Percentiles rank a stretch among this genome's conserved stretches.
phyloP scores from a whole-genome alignment of 2,113 vertebrate genomes.

The Xenopus laevis region DNA sequence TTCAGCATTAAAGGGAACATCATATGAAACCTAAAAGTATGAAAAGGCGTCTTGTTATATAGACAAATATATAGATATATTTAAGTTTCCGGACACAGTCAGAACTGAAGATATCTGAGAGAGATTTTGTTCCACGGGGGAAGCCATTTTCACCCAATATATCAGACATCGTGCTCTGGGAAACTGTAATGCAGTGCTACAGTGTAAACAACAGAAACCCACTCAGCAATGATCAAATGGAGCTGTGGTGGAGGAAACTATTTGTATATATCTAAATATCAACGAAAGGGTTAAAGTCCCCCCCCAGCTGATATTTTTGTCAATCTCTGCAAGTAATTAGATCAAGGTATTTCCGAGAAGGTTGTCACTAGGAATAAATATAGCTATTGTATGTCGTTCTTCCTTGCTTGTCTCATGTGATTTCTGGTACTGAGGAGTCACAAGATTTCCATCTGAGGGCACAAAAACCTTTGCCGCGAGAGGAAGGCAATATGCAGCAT shows the following conservation, averaged over 20 bases:
- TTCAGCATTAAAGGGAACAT: no score
- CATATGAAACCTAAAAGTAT: no score
- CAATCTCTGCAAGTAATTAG: slow-evolving; percentile 74
- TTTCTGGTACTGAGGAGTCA: slow-evolving; percentile 80
- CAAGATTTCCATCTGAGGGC: slow-evolving; percentile 82
- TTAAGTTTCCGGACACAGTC: no score
- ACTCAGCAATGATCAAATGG: background rate
- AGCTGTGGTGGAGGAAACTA: no score
- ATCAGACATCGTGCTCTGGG: no score
- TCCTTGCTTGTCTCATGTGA: slow-evolving; percentile 81
- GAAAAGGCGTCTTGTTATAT: no score
- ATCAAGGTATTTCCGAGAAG: slow-evolving; percentile 88
- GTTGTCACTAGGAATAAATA: slow-evolving; percentile 69
- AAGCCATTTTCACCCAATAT: no score
- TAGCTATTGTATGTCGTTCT: slow-evolving; percentile 69
- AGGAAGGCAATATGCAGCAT: slow-evolving; percentile 62
- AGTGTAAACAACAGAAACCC: background rate
- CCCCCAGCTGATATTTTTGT: slow-evolving; percentile 66
- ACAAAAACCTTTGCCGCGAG: slow-evolving; percentile 58
- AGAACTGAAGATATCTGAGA: no score
- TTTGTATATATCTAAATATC: no score
- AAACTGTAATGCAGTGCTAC: background rate
- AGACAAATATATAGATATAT: no score
- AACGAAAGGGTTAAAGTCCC: slow-evolving; percentile 22
- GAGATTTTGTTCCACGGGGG: no score